phyloP scores from a whole-genome alignment of 1,140 invertebrate species.

The Thereuonema tuberculata region DNA sequence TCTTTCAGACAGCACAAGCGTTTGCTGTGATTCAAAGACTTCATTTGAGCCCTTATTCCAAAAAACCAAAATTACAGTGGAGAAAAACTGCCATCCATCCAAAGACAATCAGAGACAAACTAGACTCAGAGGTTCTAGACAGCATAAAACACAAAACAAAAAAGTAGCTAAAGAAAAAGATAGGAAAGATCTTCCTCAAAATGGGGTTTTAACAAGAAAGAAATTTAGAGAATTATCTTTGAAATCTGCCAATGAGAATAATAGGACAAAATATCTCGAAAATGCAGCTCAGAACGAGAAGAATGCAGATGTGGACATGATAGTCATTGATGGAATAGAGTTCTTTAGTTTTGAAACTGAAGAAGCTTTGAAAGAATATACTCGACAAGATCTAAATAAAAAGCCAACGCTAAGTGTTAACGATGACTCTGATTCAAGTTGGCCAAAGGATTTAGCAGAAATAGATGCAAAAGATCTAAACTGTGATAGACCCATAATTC shows the following conservation, averaged over 20 bases:
- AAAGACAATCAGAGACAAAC: too few relatives aligned
- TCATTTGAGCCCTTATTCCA: neutral
- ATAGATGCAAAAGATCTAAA: neutral
- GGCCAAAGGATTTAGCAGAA: neutral
- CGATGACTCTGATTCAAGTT: neutral
- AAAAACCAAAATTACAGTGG: neutral
- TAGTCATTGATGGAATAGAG: conserved; percentile 19
- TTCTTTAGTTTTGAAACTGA: conserved; percentile 19
- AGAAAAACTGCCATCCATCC: neutral
- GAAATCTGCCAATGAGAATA: too few relatives aligned
- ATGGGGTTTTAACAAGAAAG: too few relatives aligned
- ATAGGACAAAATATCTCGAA: too few relatives aligned
- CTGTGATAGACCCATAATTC: conserved; percentile 10
- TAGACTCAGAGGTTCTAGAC: neutral
- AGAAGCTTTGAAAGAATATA: conserved; percentile 12
- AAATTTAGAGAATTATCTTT: too few relatives aligned
- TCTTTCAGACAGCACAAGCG: neutral
- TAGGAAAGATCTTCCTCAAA: too few relatives aligned
- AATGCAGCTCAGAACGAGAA: too few relatives aligned
- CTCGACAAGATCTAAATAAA: neutral
- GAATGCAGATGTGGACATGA: too few relatives aligned
- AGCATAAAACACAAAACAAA: neutral
- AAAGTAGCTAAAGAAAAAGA: neutral
- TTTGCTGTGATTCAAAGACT: neutral
- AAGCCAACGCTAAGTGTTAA: neutral